These are phyloP conservation scores for Euura saliciscinereae DNA, from an alignment of 1,140 invertebrate species.

Conservation along the genomic window DNA sequence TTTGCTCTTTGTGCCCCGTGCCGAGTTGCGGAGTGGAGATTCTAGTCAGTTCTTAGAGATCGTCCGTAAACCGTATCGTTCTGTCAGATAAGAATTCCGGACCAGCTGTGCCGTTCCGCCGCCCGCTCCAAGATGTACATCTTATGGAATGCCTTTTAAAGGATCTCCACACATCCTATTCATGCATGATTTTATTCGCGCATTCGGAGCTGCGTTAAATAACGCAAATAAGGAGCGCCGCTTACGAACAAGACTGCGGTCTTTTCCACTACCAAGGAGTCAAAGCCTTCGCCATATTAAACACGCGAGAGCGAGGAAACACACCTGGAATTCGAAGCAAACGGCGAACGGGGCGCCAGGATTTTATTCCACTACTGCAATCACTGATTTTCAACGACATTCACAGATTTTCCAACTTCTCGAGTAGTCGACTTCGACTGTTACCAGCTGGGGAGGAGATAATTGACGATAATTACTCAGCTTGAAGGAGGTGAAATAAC, in stretches of 20 bases:
- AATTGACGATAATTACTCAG: too few relatives aligned
- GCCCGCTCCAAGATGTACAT: constrained; percentile 12
- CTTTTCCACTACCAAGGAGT: constrained; percentile 20
- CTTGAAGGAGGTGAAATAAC: too few relatives aligned
- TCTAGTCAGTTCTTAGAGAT: neutral
- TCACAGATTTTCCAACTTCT: too few relatives aligned
- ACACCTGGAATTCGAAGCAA: neutral
- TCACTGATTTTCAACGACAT: too few relatives aligned
- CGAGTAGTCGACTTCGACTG: too few relatives aligned
- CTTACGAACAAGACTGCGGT: neutral
- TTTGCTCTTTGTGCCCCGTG: neutral
- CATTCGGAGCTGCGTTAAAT: constrained; percentile 31
- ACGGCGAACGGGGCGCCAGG: neutral
- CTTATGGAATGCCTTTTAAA: constrained; percentile 25
- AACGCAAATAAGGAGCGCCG: constrained; percentile 35
- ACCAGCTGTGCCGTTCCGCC: neutral
- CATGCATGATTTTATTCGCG: constrained; percentile 8
- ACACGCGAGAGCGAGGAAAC: constrained; percentile 14
- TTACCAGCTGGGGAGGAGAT: too few relatives aligned
- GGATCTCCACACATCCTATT: neutral
- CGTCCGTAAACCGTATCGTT: neutral
- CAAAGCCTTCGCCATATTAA: constrained; percentile 42
- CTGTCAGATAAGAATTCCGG: constrained; percentile 1
- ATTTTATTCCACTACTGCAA: too few relatives aligned
- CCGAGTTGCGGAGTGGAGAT: neutral